phyloP scores from a whole-genome alignment of 2,888 invertebrate species.

The Amblyjoppa proteus region DNA sequence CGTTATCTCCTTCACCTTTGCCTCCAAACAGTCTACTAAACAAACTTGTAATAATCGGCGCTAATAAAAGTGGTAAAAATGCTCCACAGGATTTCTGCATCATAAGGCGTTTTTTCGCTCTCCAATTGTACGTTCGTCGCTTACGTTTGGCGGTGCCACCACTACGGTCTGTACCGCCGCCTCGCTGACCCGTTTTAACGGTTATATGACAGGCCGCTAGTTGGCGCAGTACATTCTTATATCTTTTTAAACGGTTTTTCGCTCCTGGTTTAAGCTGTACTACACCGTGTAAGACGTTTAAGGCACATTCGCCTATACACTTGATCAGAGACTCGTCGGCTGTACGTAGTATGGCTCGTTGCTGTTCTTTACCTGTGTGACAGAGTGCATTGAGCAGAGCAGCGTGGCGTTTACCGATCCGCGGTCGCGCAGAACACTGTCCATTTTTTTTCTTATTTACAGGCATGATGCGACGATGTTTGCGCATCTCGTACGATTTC shows the following conservation, averaged over 20 bases:
- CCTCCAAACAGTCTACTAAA: constrained; percentile 15
- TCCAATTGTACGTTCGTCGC: neutral
- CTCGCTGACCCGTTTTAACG: neutral
- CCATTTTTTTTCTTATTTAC: neutral
- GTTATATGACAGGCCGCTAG: neutral
- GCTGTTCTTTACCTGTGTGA: neutral
- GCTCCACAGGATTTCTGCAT: constrained; percentile 81
- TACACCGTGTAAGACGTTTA: constrained; percentile 26
- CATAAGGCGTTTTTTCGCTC: constrained; percentile 14
- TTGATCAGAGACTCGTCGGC: constrained; percentile 14
- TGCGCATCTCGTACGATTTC: neutral
- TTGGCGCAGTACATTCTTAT: constrained; percentile 15
- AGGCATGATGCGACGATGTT: neutral
- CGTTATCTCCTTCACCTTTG: neutral
- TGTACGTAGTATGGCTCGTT: constrained; percentile 1
- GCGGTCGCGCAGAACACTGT: neutral
- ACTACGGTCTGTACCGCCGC: no score
- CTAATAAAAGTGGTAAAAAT: constrained; percentile 25
- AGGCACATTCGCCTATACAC: constrained; percentile 32
- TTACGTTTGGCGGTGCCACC: neutral
- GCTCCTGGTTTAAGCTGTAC: neutral
- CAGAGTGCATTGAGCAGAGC: constrained; percentile 17
- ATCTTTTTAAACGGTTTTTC: constrained; percentile 10
- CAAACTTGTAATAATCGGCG: neutral
- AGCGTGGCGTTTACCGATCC: neutral